Evolutionary conservation across 2,797 vertebrate species (phyloP).

Genomic region (Cuculus canorus): DNA sequence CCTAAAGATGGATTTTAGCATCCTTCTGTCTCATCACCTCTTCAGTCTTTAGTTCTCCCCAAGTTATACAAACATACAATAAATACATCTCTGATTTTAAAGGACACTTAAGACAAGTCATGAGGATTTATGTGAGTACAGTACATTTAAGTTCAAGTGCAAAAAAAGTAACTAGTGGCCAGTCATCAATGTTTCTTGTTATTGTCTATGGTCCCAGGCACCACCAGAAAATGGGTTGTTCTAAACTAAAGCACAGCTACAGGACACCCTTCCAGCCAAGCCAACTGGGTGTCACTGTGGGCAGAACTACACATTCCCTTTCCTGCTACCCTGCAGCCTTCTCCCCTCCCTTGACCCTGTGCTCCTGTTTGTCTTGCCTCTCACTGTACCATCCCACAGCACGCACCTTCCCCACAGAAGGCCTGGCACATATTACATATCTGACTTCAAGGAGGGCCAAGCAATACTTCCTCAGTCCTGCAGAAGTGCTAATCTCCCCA

Average conservation of each 20-base stretch:
- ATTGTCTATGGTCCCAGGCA: constrained; percentile 63
- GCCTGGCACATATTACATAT: background rate
- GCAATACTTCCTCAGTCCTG: background rate
- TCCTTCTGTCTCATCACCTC: constrained; percentile 52
- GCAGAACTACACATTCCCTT: background rate
- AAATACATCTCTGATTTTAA: constrained; percentile 80
- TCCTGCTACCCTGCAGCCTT: background rate
- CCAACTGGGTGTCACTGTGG: background rate
- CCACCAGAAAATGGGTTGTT: background rate
- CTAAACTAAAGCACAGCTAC: constrained; percentile 22
- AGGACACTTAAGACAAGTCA: constrained; percentile 83
- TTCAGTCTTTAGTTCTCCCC: constrained; percentile 40
- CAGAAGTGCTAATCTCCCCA: background rate
- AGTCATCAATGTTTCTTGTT: constrained; percentile 50
- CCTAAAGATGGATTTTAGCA: constrained; percentile 49
- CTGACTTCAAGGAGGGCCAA: background rate
- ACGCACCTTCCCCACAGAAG: accelerated
- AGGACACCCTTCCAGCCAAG: background rate
- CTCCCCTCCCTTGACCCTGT: background rate
- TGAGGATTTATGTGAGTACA: constrained; percentile 78
- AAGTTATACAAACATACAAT: constrained; percentile 74
- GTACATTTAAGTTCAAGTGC: constrained; percentile 81
- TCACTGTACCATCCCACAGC: background rate
- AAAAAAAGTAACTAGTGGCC: constrained; percentile 77
- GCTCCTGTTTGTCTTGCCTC: background rate